Percentiles rank a stretch among this genome's conserved stretches.
Evolutionary conservation across 2,797 vertebrate genomes (phyloP).

Genomic region (Centropyge bicolor): DNA sequence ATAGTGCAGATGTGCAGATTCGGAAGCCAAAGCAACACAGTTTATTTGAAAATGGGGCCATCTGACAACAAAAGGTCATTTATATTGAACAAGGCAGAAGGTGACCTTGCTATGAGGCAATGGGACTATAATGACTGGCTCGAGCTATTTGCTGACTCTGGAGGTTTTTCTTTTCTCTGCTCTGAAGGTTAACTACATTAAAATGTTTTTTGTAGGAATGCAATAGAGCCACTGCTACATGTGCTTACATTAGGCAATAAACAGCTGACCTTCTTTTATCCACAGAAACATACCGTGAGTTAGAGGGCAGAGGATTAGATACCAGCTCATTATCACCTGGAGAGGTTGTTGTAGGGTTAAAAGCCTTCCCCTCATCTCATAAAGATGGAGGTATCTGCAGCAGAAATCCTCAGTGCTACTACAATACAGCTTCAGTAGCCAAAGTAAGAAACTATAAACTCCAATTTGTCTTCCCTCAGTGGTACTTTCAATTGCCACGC

Average conservation of each 20-base stretch:
- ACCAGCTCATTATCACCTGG: not conserved
- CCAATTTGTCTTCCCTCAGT: not conserved
- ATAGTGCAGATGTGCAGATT: conserved; percentile 8
- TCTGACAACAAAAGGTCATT: not conserved
- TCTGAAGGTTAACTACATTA: conserved; percentile 34
- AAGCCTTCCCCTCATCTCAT: not conserved
- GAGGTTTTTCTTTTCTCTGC: not conserved
- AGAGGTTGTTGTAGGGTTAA: not conserved
- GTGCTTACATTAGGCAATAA: conserved; percentile 1
- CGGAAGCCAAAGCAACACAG: conserved; percentile 3
- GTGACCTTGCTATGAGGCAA: conserved; percentile 22
- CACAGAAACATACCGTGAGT: conserved; percentile 2
- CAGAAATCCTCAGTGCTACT: not conserved
- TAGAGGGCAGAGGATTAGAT: not conserved
- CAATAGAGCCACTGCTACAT: not conserved
- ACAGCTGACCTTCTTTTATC: conserved; percentile 9
- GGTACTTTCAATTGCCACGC: conserved; percentile 8
- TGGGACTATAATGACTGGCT: conserved; percentile 11
- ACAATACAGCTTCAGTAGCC: not conserved
- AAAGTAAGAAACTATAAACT: conserved; percentile 1
- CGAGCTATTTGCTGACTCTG: conserved; percentile 26
- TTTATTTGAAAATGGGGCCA: not conserved
- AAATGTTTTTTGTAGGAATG: conserved; percentile 11
- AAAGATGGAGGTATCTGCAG: not conserved
- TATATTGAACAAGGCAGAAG: not conserved